A percentile compares a stretch with the other conserved stretches of the same genome.
phyloP scores from a whole-genome alignment of 2,113 vertebrate genomes.

The Pontoporia blainvillei region DNA sequence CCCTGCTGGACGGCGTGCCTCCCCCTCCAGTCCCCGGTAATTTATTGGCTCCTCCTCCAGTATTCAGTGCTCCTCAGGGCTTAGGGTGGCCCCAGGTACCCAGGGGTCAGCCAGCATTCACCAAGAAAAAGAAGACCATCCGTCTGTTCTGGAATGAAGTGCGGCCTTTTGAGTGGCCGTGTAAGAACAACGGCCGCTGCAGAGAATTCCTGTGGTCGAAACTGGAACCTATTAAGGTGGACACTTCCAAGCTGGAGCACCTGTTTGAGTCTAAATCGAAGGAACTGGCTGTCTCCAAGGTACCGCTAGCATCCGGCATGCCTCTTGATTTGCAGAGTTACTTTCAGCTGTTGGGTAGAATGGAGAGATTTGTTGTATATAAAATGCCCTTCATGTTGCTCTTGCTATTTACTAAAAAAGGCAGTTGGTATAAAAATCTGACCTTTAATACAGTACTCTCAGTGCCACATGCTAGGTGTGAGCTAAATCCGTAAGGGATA shows the following conservation, averaged over 20 bases:
- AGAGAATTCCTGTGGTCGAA: conserved; percentile 96
- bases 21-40: conserved; percentile 88
- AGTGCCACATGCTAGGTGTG: not conserved
- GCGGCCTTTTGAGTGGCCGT: conserved; percentile 93
- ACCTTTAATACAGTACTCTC: not conserved
- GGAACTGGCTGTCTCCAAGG: conserved; percentile 96
- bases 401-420: not conserved
- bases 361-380: not conserved
- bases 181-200: conserved; percentile 89
- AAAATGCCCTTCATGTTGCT: not conserved
- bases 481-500: not conserved
- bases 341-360: not conserved
- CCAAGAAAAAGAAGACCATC: conserved; percentile 99
- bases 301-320: conserved; percentile 74
- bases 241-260: conserved; percentile 96
- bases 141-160: conserved; percentile 99
- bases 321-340: not conserved
- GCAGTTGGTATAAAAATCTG: not conserved
- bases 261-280: conserved; percentile 99
- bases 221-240: conserved; percentile 96
- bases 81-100: conserved; percentile 88
- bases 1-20: conserved; percentile 83
- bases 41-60: conserved; percentile 85
- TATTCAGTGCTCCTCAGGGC: conserved; percentile 81
- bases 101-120: conserved; percentile 89